Base-by-base conservation (phyloP, 2,797 vertebrate genomes). In the Scolopax rusticola region DNA sequence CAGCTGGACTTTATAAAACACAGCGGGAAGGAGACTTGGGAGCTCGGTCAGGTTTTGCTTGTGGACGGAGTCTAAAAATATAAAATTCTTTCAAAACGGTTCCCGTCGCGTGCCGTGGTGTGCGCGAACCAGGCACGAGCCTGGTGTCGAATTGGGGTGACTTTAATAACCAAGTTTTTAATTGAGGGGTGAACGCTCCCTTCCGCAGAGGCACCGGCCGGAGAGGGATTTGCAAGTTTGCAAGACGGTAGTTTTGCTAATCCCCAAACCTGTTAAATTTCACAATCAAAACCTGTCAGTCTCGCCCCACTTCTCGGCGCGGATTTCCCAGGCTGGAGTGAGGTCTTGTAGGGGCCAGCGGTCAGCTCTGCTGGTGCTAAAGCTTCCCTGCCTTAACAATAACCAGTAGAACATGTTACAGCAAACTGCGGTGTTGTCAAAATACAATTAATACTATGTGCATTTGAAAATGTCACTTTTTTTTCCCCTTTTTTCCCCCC, bases 201-300 rank as follows among this genome's bases (percentile, higher is more conserved):
- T 38, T 85, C 53, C 32, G 23, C 30, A 76, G 91, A 81, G 76
- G 64, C 89, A 41, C 15, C 15, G 82, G 77, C 56, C 10, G 13
- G 33, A 47, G 85, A 86, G 33, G 65, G 82, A 64, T 95, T 96
- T 90, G 70, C 65, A 94, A 94, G 85, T 85, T 78, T 90, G 88
- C 96, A 61, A 0, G 70, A 30, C 17, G 79, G 76, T 83, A 68
- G 85, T 51, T 60, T 75, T 94, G 60, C 68, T 95, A 93, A 90
- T 96, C 91, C 84, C 85, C 84, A 68, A 92, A 95, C 81, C 54
- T 92, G 86, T 76, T 41, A 80, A 65, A 64, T 96, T 96, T 96
- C 95, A 91, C 92, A 94, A 93, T 85, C 36, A 85, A 89, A 90
- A 87, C 94, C 90, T 89, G 92, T 86, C 90, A 84, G 94, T 90